Evolutionary conservation across 2,113 vertebrate genomes (phyloP).

Genomic region (Clarias batrachus): DNA sequence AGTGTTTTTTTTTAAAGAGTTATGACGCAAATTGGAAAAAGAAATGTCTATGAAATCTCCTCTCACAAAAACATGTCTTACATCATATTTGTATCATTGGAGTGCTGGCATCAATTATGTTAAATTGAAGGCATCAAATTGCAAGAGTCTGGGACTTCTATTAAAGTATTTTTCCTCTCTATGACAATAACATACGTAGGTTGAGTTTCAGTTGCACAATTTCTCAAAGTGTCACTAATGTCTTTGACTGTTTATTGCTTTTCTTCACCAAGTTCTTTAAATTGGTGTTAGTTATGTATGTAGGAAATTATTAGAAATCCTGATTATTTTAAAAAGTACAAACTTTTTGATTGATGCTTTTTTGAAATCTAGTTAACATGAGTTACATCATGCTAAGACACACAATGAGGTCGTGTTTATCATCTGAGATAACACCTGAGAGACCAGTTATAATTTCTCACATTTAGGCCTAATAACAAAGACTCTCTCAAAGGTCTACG

Average conservation of each 20-base stretch:
- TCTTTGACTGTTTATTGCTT: background rate
- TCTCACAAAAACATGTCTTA: too few relatives aligned
- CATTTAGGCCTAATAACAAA: background rate
- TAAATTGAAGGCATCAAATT: too few relatives aligned
- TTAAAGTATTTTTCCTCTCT: too few relatives aligned
- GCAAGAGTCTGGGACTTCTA: too few relatives aligned
- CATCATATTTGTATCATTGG: too few relatives aligned
- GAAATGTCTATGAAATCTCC: too few relatives aligned
- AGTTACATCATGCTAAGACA: background rate
- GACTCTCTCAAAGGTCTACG: background rate
- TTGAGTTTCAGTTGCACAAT: background rate
- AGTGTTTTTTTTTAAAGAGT: too few relatives aligned
- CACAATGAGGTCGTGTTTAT: slow-evolving; percentile 19
- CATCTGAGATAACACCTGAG: background rate
- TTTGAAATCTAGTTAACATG: background rate
- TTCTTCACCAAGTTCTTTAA: background rate
- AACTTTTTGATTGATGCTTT: background rate
- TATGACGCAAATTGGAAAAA: too few relatives aligned
- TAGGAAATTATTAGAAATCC: background rate
- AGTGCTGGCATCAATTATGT: too few relatives aligned
- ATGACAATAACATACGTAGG: background rate
- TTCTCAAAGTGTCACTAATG: background rate
- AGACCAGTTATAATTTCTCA: slow-evolving; percentile 19
- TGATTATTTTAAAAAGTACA: background rate
- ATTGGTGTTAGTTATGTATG: background rate